Conservation (phyloP, 2,113 vertebrate genomes). For the Daubentonia madagascariensis region DNA sequence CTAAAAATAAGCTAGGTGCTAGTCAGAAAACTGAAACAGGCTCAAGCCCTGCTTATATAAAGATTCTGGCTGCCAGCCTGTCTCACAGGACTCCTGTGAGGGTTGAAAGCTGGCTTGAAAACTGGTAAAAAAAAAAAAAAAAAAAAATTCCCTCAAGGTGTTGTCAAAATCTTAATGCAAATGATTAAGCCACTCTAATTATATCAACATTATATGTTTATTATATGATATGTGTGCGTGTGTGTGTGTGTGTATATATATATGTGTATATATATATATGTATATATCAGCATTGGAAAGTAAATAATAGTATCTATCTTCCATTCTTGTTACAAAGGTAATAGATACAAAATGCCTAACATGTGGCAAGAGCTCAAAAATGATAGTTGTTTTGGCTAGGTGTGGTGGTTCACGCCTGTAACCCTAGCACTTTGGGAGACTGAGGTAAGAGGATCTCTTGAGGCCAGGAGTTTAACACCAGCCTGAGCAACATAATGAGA, state of each 20-base stretch:
- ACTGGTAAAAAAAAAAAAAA: background rate
- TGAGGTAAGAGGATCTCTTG: too few species aligned
- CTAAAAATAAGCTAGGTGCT: slow-evolving; percentile 45
- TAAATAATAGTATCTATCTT: background rate
- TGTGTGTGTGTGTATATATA: too few species aligned
- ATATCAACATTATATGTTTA: background rate
- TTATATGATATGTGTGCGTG: background rate
- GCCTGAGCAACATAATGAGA: too few species aligned
- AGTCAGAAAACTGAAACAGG: slow-evolving; percentile 19
- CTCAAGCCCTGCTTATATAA: slow-evolving; percentile 8
- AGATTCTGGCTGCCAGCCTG: background rate
- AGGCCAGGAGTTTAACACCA: too few species aligned
- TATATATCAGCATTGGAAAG: background rate
- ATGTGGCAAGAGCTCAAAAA: background rate
- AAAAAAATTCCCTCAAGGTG: background rate
- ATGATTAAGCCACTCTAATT: slow-evolving; percentile 13
- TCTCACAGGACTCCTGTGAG: background rate
- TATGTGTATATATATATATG: background rate
- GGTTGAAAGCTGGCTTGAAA: background rate
- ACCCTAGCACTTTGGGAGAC: too few species aligned
- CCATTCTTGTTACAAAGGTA: background rate
- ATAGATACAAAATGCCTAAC: slow-evolving; percentile 26
- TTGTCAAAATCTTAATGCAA: slow-evolving; percentile 35
- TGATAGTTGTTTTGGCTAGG: background rate
- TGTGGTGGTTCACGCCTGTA: too few species aligned